Conservation (phyloP, 2,797 vertebrate species). For the Xenopus petersii region DNA sequence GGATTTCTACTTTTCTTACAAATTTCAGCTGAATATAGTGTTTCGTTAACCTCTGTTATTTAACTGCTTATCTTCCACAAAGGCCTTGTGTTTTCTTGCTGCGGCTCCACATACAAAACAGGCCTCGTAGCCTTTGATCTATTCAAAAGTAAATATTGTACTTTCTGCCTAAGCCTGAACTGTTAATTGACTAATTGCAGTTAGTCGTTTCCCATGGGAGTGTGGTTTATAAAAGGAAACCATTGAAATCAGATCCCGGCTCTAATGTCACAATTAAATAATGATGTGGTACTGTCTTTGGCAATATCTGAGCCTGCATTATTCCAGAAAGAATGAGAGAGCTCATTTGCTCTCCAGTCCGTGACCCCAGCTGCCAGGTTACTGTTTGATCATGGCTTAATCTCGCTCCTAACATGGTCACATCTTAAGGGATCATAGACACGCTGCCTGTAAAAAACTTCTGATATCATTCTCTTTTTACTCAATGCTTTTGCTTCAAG, state of each 20-base stretch:
- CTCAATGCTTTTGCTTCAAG: conserved; percentile 53
- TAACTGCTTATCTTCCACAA: too few species aligned
- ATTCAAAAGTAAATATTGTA: conserved; percentile 40
- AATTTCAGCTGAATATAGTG: too few species aligned
- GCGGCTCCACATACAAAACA: too few species aligned
- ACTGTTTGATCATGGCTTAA: conserved; percentile 62
- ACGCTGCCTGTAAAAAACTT: conserved; percentile 59
- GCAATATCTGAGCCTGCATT: conserved; percentile 61
- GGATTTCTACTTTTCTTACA: too few species aligned
- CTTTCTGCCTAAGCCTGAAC: conserved; percentile 38
- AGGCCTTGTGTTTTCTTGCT: too few species aligned
- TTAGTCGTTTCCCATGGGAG: conserved; percentile 53
- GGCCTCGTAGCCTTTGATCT: too few species aligned
- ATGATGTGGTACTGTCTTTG: conserved; percentile 63
- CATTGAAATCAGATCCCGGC: conserved; percentile 60
- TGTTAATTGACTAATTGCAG: conserved; percentile 43
- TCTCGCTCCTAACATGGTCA: conserved; percentile 68
- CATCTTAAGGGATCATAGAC: conserved; percentile 56
- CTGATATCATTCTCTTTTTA: conserved; percentile 63
- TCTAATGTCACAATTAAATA: conserved; percentile 60
- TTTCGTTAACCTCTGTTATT: too few species aligned
- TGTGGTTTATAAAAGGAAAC: conserved; percentile 60
- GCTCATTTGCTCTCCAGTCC: conserved; percentile 64
- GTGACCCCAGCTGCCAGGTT: conserved; percentile 62
- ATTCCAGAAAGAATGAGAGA: conserved; percentile 62